A percentile compares a stretch with the other conserved stretches of the same genome.
These are phyloP conservation scores for Syritta pipiens DNA, from an alignment of 2,888 invertebrate species.

Conservation along the genomic window DNA sequence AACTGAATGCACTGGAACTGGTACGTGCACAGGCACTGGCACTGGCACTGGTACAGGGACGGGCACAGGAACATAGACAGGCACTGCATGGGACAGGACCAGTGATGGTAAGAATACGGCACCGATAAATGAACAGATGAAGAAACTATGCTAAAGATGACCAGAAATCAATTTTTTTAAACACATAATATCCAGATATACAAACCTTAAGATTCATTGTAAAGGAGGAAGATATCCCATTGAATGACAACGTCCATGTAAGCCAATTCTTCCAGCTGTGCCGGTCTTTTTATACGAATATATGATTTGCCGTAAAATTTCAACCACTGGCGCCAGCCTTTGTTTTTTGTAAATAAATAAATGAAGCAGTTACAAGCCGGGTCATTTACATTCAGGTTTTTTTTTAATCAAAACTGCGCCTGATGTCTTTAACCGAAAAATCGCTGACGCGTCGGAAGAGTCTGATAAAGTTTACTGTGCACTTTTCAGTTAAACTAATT, in stretches of 20 bases:
- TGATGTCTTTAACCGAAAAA: slow-evolving; percentile 9
- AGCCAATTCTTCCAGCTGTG: not conserved
- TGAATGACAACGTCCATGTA: not conserved
- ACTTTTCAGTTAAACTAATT: not conserved
- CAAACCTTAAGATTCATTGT: slow-evolving; percentile 18
- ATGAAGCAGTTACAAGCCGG: not conserved
- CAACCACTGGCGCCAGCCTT: too few relatives aligned
- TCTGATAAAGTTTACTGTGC: not conserved
- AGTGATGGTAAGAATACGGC: not conserved
- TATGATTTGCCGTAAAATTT: too few relatives aligned
- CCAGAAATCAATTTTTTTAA: too few relatives aligned
- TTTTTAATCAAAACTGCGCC: not conserved
- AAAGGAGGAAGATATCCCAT: not conserved
- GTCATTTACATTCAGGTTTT: slow-evolving; percentile 4
- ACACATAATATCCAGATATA: too few relatives aligned
- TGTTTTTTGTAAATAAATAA: too few relatives aligned
- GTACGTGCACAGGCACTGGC: not conserved
- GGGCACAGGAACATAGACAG: too few relatives aligned
- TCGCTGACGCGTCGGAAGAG: not conserved
- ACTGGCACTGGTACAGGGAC: not conserved
- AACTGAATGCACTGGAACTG: not conserved
- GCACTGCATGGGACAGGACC: not conserved
- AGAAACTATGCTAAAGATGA: not conserved
- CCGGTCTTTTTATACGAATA: slow-evolving; percentile 18
- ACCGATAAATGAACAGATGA: not conserved